Percentiles rank a stretch among this genome's conserved stretches.
Evolutionary conservation across 2,113 vertebrate species (phyloP).

Genomic region (human): GRCh38 chr7:155280501-155281000

Average conservation of each 20-base stretch:
- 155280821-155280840: neutral
- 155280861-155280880: accelerated
- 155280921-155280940: accelerated
- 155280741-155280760: accelerated
- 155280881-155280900: accelerated
- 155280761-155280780: accelerated
- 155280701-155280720: neutral
- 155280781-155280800: neutral
- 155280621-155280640: neutral
- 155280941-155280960: too few relatives aligned
- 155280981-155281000: neutral
- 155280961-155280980: too few relatives aligned
- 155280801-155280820: accelerated
- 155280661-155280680: neutral
- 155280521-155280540: neutral
- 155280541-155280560: neutral
- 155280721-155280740: accelerated
- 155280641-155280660: neutral
- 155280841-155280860: neutral
- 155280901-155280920: neutral
- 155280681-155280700: neutral
- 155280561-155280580: neutral
- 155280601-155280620: neutral
- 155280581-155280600: neutral
- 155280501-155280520: neutral